Evolutionary conservation across 92 coral and sea anemone genomes (phyloP), one percentile per base, ranked within the genome.

Genomic region (Ricordea florida): DNA sequence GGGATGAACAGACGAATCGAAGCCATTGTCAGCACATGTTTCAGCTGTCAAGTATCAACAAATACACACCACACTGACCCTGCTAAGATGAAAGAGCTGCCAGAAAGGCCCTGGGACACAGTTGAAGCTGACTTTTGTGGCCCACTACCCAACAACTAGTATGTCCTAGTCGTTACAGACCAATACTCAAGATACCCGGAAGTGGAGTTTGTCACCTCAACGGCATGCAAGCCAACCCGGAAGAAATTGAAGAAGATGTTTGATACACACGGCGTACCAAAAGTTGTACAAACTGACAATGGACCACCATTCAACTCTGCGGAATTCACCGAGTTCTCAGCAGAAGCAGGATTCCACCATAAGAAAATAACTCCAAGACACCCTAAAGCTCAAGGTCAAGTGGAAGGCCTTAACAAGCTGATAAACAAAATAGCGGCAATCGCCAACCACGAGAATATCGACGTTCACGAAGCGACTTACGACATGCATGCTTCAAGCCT

Each of bases 141-240:
- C 23, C 90, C 90, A 18, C 72, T 85, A 21, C 75, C 85, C 14
- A 66, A 73, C 41, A 50, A 32, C 16, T 70, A 78, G 20, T 85
- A 85, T 31, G 78, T 53, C 26, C 51, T 85, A 34, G 85, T 62
- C 1, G 62, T 72, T 1, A 72, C 63, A 0, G 82, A 85, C 46
- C 82, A 79, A 31, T 79, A 79, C 33, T 79, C 86, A 4, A 79
- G 91, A 72, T 85, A 79, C 47, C 82, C 90, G 11, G 78, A 79
- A 43, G 81, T 68, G 0, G 83, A 85, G 25, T 53, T 79, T 33
- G 58, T 76, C 20, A 33, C 20, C 17, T 62, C 82, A 33, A 76
- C 74, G 23, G 62, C 73, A 2, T 22, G 28, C 34, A 47, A 27
- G 26, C 27, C 74, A 29, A 42, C 62, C 6, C 50, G 58, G 7